Evolutionary conservation across 1,140 invertebrate genomes (phyloP), one percentile per base, ranked within the genome.

Genomic region (Achatina immaculata): DNA sequence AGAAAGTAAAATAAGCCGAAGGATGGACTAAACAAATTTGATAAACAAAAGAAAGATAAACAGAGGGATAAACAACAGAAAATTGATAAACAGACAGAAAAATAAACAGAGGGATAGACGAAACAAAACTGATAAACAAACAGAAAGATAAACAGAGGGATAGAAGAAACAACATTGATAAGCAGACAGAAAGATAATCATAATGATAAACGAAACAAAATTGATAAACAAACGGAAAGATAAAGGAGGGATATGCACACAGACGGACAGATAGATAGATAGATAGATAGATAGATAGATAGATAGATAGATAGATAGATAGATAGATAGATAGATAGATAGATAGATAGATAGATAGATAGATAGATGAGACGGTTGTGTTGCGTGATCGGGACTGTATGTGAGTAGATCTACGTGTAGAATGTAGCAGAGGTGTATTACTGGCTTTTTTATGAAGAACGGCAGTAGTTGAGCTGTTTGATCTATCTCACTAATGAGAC

Each of bases 261-360:
- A 48, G 45, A 48, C 19, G 19, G 45, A 48, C 19, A 48, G 45
- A 48, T 48, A 48, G 45, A 48, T 48, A 48, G 34, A n/a, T 38
- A 72, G 40, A 72, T 38, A 72, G 69, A 72, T 42, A 42, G 40
- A 72, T 38, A 38, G 69, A 72, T 42, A 72, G 40, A 36, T 38
- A 72, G 34, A 36, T 42, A 38, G 31, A 72, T 38, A 36, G 69
- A 72, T 72, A 38, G 40, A 72, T 36, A 72, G 69, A 72, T 42
- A 72, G 69, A 36, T 42, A 72, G 69, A 38, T 72, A 72, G 40
- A 72, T 72, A 72, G 62, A 66, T 66, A 66, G 62, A 66, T 66
- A 66, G 62, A 66, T 66, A 66, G 62, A 66, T 66, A 66, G 62
- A 66, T 66, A 66, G 62, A 66, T 66, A 66, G 62, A 66, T 66